phyloP scores from a whole-genome alignment of 1,140 invertebrate species.

The Lepidotrigona ventralis region DNA sequence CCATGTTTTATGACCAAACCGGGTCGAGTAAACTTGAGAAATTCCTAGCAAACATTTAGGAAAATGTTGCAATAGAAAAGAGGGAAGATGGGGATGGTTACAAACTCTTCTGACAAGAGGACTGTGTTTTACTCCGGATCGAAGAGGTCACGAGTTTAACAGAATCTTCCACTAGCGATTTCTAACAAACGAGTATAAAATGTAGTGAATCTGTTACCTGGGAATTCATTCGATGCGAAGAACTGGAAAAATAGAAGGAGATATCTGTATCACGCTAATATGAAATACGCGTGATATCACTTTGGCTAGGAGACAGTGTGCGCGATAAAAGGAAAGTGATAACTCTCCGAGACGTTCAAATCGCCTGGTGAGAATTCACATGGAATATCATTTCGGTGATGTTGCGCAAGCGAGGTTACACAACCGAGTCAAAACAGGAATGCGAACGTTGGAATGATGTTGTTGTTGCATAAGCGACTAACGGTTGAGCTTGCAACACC shows the following conservation, averaged over 20 bases:
- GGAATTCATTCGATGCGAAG: background rate
- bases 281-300: too few species aligned
- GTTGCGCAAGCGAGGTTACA: slow-evolving; percentile 29
- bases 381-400: background rate
- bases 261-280: background rate
- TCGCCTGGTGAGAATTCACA: slow-evolving; percentile 4
- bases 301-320: background rate
- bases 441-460: slow-evolving; percentile 62
- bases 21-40: too few species aligned
- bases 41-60: too few species aligned
- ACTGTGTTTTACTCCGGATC: too few species aligned
- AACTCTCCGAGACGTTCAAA: background rate
- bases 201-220: background rate
- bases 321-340: background rate
- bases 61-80: too few species aligned
- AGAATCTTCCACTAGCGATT: too few species aligned
- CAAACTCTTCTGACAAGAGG: too few species aligned
- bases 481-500: slow-evolving; percentile 63
- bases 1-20: too few species aligned
- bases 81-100: too few species aligned
- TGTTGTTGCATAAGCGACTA: slow-evolving; percentile 70
- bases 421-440: slow-evolving; percentile 41
- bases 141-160: too few species aligned
- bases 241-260: background rate
- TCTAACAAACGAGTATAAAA: background rate